Conservation (phyloP, 2,888 invertebrate species). For the Perithous albicinctus region DNA sequence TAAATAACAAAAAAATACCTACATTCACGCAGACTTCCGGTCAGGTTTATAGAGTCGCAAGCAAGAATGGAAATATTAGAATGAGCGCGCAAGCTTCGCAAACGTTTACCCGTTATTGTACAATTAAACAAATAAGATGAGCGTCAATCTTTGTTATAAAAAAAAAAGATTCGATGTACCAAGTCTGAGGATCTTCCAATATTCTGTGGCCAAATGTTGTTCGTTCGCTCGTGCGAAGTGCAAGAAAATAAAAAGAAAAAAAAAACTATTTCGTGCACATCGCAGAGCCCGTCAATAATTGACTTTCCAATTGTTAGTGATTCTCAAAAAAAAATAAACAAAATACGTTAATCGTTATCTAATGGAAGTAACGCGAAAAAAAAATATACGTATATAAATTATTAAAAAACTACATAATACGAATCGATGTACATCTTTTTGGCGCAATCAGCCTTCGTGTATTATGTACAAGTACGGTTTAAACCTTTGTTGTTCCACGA, state of each 20-base stretch:
- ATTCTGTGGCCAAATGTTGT: conserved; percentile 68
- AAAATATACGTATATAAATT: conserved; percentile 57
- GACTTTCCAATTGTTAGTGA: conserved; percentile 64
- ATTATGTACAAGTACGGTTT: conserved; percentile 40
- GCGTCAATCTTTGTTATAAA: conserved; percentile 52
- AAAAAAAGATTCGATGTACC: conserved; percentile 45
- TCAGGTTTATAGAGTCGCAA: conserved; percentile 56
- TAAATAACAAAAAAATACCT: conserved; percentile 32
- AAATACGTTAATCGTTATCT: conserved; percentile 64
- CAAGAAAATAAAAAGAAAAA: conserved; percentile 20
- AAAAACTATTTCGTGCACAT: conserved; percentile 66
- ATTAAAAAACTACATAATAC: conserved; percentile 43
- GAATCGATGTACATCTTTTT: conserved; percentile 65
- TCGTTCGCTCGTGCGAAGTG: conserved; percentile 42
- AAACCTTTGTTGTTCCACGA: conserved; percentile 61
- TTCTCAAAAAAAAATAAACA: conserved; percentile 34
- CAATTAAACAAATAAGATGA: conserved; percentile 44
- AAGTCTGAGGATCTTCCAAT: conserved; percentile 66
- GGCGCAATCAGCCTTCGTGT: conserved; percentile 35
- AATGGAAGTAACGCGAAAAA: conserved; percentile 48
- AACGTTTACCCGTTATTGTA: conserved; percentile 57
- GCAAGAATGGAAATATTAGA: conserved; percentile 27
- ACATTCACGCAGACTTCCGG: conserved; percentile 62
- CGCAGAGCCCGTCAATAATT: conserved; percentile 63
- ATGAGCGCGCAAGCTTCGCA: conserved; percentile 36